Evolutionary conservation across 2,113 vertebrate species (phyloP).

Genomic region (Daboia siamensis): DNA sequence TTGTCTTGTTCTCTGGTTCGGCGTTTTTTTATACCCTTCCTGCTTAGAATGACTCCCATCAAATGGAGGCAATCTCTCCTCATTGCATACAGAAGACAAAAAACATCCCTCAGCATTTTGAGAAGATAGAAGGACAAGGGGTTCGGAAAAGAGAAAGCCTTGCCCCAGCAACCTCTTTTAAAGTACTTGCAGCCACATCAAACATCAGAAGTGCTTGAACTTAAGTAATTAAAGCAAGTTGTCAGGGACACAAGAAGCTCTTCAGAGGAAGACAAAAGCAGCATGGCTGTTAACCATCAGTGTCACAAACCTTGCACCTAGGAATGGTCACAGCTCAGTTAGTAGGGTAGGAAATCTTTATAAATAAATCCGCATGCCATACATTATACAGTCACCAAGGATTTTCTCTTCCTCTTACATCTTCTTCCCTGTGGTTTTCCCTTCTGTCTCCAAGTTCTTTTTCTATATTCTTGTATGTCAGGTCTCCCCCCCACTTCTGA

Average conservation of each 20-base stretch:
- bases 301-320: conserved; percentile 65
- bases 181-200: conserved; percentile 60
- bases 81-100: conserved; percentile 12
- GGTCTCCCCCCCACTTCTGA: conserved; percentile 25
- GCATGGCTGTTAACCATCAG: conserved; percentile 57
- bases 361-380: conserved; percentile 56
- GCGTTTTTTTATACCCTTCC: background rate
- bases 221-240: conserved; percentile 70
- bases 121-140: conserved; percentile 37
- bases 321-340: conserved; percentile 61
- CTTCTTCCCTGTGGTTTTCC: conserved; percentile 66
- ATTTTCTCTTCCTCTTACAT: conserved; percentile 59
- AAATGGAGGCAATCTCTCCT: conserved; percentile 46
- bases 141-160: conserved; percentile 54
- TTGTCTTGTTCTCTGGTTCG: conserved; percentile 22
- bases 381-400: conserved; percentile 56
- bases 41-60: conserved; percentile 21
- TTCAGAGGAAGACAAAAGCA: conserved; percentile 67
- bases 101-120: conserved; percentile 39
- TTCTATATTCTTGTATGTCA: conserved; percentile 53
- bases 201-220: conserved; percentile 68
- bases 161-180: conserved; percentile 62
- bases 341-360: conserved; percentile 59
- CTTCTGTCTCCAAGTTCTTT: conserved; percentile 61
- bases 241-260: conserved; percentile 71